phyloP scores from a whole-genome alignment of 2,888 invertebrate genomes.

The Metalampra italica region DNA sequence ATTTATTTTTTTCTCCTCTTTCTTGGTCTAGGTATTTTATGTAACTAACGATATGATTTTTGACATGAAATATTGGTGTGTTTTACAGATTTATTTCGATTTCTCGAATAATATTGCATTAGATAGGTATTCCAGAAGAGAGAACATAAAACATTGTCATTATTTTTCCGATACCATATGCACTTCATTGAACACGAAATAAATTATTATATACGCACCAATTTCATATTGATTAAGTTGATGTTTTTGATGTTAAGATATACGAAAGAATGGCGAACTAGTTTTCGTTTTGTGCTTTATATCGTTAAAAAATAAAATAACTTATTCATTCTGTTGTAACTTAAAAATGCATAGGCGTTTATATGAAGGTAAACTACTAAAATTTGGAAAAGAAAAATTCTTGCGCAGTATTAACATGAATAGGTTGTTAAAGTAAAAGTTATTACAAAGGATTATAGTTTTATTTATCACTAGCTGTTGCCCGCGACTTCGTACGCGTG shows the following conservation, averaged over 20 bases:
- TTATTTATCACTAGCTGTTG: too few relatives aligned
- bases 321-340: slow-evolving; percentile 1
- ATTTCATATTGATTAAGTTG: slow-evolving; percentile 33
- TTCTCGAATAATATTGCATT: slow-evolving; percentile 7
- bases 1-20: too few relatives aligned
- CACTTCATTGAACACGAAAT: slow-evolving; percentile 18
- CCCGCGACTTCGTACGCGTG: too few relatives aligned
- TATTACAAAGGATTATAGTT: too few relatives aligned
- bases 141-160: too few relatives aligned
- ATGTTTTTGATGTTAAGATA: not conserved
- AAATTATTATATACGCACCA: slow-evolving; percentile 33
- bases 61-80: too few relatives aligned
- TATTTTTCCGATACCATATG: too few relatives aligned
- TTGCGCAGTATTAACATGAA: not conserved
- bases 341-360: not conserved
- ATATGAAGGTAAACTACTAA: not conserved
- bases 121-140: too few relatives aligned
- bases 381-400: not conserved
- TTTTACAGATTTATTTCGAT: too few relatives aligned
- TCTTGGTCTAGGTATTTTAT: too few relatives aligned
- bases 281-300: slow-evolving; percentile 31
- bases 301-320: slow-evolving; percentile 12
- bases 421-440: too few relatives aligned
- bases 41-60: too few relatives aligned
- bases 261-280: slow-evolving; percentile 28